Conservation (phyloP, 2,888 invertebrate genomes). For the Chouioia cunea region DNA sequence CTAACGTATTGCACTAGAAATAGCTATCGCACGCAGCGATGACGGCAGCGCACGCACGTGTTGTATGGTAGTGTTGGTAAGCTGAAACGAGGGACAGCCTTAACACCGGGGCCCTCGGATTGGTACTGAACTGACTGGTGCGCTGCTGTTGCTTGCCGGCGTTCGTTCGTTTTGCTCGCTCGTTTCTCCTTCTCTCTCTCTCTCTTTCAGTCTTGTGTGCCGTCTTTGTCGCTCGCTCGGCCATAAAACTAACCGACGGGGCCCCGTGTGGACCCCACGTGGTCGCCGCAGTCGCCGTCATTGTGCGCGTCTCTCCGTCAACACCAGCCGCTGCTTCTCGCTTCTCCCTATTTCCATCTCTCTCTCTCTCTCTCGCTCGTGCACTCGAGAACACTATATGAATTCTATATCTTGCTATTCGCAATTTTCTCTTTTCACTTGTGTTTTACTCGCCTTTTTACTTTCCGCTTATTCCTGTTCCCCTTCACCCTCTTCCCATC, state of each 20-base stretch:
- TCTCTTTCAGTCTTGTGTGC: background rate
- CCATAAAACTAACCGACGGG: background rate
- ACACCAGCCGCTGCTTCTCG: conserved; percentile 27
- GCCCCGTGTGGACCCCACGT: conserved; percentile 34
- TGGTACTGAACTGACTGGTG: conserved; percentile 35
- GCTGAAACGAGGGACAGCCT: too few relatives aligned
- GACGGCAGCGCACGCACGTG: too few relatives aligned
- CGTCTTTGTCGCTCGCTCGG: background rate
- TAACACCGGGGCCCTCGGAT: conserved; percentile 32
- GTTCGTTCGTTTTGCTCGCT: background rate
- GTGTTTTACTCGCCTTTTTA: conserved; percentile 8
- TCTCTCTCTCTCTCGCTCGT: conserved; percentile 12
- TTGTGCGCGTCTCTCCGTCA: conserved; percentile 9
- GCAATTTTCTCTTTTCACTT: conserved; percentile 38
- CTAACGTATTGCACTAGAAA: too few relatives aligned
- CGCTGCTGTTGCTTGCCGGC: too few relatives aligned
- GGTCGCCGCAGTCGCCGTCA: background rate
- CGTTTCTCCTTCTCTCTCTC: conserved; percentile 1
- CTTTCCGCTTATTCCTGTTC: background rate
- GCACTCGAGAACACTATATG: background rate
- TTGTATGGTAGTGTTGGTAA: too few relatives aligned
- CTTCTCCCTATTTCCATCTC: background rate
- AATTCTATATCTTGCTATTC: conserved; percentile 9
- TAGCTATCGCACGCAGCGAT: too few relatives aligned
- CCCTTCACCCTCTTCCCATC: conserved; percentile 35